A percentile compares a stretch with the other conserved stretches of the same genome.
phyloP scores from a whole-genome alignment of 2,888 invertebrate genomes.

The Dysmachus trigonus region DNA sequence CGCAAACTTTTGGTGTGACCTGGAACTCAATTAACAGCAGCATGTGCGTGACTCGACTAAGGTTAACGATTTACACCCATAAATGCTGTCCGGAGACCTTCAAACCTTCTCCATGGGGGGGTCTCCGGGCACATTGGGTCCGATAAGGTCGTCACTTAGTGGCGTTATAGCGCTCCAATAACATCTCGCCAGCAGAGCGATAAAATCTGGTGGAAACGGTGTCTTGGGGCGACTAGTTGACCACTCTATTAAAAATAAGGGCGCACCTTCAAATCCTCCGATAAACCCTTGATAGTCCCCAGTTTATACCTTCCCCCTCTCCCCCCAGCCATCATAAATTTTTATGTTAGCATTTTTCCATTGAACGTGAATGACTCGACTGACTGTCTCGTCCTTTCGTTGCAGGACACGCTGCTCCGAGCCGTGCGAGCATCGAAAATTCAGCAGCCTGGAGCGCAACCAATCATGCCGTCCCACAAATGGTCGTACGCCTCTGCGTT shows the following conservation, averaged over 20 bases:
- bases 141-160: background rate
- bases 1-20: background rate
- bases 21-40: background rate
- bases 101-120: background rate
- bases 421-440: slow-evolving; percentile 63
- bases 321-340: slow-evolving; percentile 15
- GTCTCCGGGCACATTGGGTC: background rate
- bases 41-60: background rate
- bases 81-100: background rate
- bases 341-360: slow-evolving; percentile 55
- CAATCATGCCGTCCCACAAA: slow-evolving; percentile 69
- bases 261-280: slow-evolving; percentile 24
- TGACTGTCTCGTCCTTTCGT: slow-evolving; percentile 32
- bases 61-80: background rate
- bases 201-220: slow-evolving; percentile 2
- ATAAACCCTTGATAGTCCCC: slow-evolving; percentile 32
- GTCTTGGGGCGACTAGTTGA: slow-evolving; percentile 2
- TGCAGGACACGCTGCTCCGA: slow-evolving; percentile 64
- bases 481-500: slow-evolving; percentile 95
- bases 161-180: background rate
- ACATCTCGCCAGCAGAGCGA: slow-evolving; percentile 7
- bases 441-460: slow-evolving; percentile 63
- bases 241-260: slow-evolving; percentile 42
- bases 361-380: slow-evolving; percentile 43
- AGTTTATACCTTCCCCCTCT: slow-evolving; percentile 3